These are phyloP conservation scores for Takifugu ocellatus DNA, from an alignment of 2,797 vertebrate species.

Conservation along the genomic window DNA sequence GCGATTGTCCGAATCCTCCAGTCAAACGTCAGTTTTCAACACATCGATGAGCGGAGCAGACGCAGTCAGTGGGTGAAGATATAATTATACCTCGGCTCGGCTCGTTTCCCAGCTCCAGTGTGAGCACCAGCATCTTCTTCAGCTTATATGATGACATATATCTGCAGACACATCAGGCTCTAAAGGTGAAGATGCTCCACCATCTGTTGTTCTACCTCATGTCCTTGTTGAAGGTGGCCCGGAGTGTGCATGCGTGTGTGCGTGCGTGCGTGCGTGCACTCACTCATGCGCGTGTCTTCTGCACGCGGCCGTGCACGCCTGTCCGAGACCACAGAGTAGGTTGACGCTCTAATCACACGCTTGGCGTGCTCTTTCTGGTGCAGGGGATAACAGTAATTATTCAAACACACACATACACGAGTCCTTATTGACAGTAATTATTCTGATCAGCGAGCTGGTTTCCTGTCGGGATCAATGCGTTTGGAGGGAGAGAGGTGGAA, in stretches of 20 bases:
- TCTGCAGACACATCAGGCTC: no score
- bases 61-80: slow-evolving; percentile 24
- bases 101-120: not conserved
- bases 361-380: slow-evolving; percentile 59
- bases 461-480: slow-evolving; percentile 77
- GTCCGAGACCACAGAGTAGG: slow-evolving; percentile 60
- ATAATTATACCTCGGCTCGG: slow-evolving; percentile 13
- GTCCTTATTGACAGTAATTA: slow-evolving; percentile 72
- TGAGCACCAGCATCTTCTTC: not conserved
- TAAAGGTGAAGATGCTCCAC: no score
- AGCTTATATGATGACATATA: no score
- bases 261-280: slow-evolving; percentile 10
- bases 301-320: slow-evolving; percentile 24
- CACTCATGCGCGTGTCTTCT: slow-evolving; percentile 24
- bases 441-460: slow-evolving; percentile 79
- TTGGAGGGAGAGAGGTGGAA: slow-evolving; percentile 53
- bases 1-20: slow-evolving; percentile 39
- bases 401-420: slow-evolving; percentile 57
- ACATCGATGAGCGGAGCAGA: slow-evolving; percentile 44
- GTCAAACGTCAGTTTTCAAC: slow-evolving; percentile 45
- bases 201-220: no score
- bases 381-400: slow-evolving; percentile 79
- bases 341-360: slow-evolving; percentile 78
- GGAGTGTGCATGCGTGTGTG: slow-evolving; percentile 8
- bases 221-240: no score